Evolutionary conservation across 1,140 invertebrate species (phyloP).

Genomic region (Heliconius eleuchia): DNA sequence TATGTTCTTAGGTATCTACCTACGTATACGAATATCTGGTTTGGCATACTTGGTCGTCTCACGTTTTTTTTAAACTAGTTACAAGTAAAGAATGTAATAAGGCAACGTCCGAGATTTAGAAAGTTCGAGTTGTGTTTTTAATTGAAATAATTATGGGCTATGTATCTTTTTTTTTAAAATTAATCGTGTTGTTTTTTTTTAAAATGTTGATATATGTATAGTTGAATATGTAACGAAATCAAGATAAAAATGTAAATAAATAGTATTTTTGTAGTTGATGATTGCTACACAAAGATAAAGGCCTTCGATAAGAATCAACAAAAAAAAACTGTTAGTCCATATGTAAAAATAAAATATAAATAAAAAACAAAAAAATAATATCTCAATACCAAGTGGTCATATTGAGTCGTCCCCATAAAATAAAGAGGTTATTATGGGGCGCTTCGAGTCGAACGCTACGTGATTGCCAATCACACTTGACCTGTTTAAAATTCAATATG

Average conservation of each 20-base stretch:
- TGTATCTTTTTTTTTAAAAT: neutral
- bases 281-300: neutral
- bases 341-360: too few relatives aligned
- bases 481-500: slow-evolving; percentile 27
- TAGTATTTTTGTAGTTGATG: neutral
- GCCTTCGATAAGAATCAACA: too few relatives aligned
- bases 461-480: slow-evolving; percentile 34
- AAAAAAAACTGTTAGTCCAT: too few relatives aligned
- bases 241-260: neutral
- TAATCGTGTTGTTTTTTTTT: neutral
- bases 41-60: slow-evolving; percentile 33
- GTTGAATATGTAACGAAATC: neutral
- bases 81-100: slow-evolving; percentile 28
- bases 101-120: slow-evolving; percentile 36
- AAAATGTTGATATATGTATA: neutral
- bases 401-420: slow-evolving; percentile 7
- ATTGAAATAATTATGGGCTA: slow-evolving; percentile 2
- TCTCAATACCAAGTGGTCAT: neutral
- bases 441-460: slow-evolving; percentile 7
- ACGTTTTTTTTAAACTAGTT: slow-evolving; percentile 34
- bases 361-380: neutral
- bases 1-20: slow-evolving; percentile 16
- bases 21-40: slow-evolving; percentile 31
- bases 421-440: slow-evolving; percentile 8
- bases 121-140: slow-evolving; percentile 13